phyloP scores from a whole-genome alignment of 2,888 invertebrate genomes.

The Ormyrus rosae region DNA sequence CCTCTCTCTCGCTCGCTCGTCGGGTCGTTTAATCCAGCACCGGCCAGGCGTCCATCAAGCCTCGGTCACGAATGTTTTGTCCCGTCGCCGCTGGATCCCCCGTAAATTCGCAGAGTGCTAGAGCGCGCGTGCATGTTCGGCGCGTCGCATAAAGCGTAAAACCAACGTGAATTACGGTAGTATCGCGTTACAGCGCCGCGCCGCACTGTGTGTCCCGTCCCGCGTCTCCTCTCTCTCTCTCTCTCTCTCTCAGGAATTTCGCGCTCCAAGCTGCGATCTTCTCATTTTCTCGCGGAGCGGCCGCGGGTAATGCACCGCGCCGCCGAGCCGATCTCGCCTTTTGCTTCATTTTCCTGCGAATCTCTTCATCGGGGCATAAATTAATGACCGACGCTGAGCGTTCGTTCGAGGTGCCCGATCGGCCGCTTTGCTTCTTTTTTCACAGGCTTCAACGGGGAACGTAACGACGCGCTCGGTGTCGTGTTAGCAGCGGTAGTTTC shows the following conservation, averaged over 20 bases:
- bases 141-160: constrained; percentile 75
- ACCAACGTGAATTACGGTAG: constrained; percentile 75
- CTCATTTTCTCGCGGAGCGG: constrained; percentile 1
- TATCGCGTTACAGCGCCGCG: constrained; percentile 73
- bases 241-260: constrained; percentile 32
- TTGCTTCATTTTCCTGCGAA: constrained; percentile 42
- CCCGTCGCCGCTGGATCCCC: constrained; percentile 68
- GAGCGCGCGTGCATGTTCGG: constrained; percentile 70
- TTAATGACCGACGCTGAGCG: constrained; percentile 24
- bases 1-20: constrained; percentile 46
- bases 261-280: constrained; percentile 7
- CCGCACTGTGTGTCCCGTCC: constrained; percentile 56
- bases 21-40: constrained; percentile 71
- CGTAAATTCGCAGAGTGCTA: constrained; percentile 72
- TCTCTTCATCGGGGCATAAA: constrained; percentile 52
- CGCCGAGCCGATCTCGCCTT: neutral
- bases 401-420: too few species aligned
- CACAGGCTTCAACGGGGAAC: too few species aligned
- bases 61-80: constrained; percentile 73
- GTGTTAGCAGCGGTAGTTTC: too few species aligned
- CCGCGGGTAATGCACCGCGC: neutral
- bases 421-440: too few species aligned
- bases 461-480: too few species aligned
- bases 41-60: constrained; percentile 72
- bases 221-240: neutral